Base-by-base conservation (phyloP, 1,140 invertebrate genomes). In the Aphelinus certus region DNA sequence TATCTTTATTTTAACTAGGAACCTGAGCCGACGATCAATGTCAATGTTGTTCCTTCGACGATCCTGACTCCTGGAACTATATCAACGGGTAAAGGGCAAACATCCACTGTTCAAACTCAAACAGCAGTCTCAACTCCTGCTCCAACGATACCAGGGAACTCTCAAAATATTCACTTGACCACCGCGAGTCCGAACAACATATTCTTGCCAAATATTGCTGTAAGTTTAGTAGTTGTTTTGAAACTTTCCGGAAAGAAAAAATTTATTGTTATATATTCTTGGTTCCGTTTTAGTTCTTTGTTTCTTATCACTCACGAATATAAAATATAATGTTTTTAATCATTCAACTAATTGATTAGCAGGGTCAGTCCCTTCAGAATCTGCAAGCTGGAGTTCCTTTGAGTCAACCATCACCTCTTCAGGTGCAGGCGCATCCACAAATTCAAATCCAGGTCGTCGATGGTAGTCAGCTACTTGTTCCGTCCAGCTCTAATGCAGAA, bases 41-140 rank as follows among this genome's bases (percentile, higher is more conserved):
- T 84, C 1, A 85, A 83, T 69, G 76, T 82, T 51, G 78, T 82
- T 51, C 79, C 84, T 47, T 80, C 86, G 7, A 80, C 82, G 47
- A 80, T 83, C 10, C 60, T 83, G 48, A 76, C 82, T 26, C 68
- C 85, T n/a, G 83, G 68, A 79, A 82, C 81, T 26, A 70, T 79
- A 58, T 83, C 81, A 74, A 79, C 80, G 55, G 83, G 79, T 62
- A 88, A 87, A 78, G 86, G 81, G 81, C 86, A 84, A 69, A 86
- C 84, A 9, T 86, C 85, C 10, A 86, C 85, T 43, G 83, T 79
- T 55, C 85, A 88, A 80, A 86, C 87, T 10, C 84, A 88, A 78
- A 83, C 85, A 47, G 82, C 84, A 70, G 79, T 71, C 55, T 73
- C 84, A 72, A 61, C 80, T 43, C 62, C 80, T 49, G 70, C 79